phyloP scores from a whole-genome alignment of 2,797 vertebrate species.

The Poecilia velifera region DNA sequence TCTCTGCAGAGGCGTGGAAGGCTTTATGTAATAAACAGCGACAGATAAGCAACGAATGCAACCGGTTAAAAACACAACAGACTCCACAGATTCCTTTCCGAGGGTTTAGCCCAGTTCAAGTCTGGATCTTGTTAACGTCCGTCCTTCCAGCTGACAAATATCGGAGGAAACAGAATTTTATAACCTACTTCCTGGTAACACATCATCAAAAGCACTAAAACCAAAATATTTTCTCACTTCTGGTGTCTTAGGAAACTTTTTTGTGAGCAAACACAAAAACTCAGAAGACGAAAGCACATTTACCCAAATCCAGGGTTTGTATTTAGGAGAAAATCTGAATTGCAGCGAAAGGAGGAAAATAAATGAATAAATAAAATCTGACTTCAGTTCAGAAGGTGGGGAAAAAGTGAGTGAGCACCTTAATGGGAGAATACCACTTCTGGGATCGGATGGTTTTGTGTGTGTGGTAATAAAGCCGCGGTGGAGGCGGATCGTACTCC shows the following conservation, averaged over 20 bases:
- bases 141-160: slow-evolving; percentile 69
- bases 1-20: slow-evolving; percentile 21
- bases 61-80: slow-evolving; percentile 59
- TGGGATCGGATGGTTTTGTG: slow-evolving; percentile 78
- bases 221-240: slow-evolving; percentile 9
- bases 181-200: slow-evolving; percentile 66
- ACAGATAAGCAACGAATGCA: slow-evolving; percentile 54
- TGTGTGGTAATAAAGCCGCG: slow-evolving; percentile 80
- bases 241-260: slow-evolving; percentile 4
- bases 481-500: slow-evolving; percentile 85
- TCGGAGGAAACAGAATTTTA: slow-evolving; percentile 58
- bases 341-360: not conserved
- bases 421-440: slow-evolving; percentile 98
- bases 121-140: slow-evolving; percentile 77
- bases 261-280: slow-evolving; percentile 11
- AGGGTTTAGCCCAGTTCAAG: slow-evolving; percentile 64
- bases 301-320: not conserved
- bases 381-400: not conserved
- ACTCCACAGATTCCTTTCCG: slow-evolving; percentile 64
- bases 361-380: too few relatives aligned
- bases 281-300: slow-evolving; percentile 2
- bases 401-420: slow-evolving; percentile 78
- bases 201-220: slow-evolving; percentile 19
- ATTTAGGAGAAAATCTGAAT: not conserved
- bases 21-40: slow-evolving; percentile 9